Evolutionary conservation across 1,140 invertebrate genomes (phyloP), one percentile per base, ranked within the genome.

Genomic region (Monochamus saltuarius): DNA sequence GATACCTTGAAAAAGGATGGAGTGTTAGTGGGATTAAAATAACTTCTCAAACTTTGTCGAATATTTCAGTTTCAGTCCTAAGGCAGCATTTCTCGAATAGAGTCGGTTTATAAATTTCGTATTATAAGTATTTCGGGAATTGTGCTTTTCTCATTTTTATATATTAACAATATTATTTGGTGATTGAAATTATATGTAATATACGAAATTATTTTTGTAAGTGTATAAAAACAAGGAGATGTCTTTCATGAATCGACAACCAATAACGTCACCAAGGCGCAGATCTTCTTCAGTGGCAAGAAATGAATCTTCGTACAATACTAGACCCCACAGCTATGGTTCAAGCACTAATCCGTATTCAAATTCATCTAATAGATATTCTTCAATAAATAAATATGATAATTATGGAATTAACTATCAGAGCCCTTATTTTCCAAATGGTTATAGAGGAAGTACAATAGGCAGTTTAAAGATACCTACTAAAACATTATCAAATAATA

Each of bases 261-360:
- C 65, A 1, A 61, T 65, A 11, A 38, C 57, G 10, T 58, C 66
- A n/a, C 14, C 57, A 7, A 43, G 68, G 37, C 66, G 59, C 22
- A 59, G 68, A n/a, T 70, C 70, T 7, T 66, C 70, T 4, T 72
- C 70, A 1, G 47, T 66, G 1, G 55, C 62, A 14, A 53, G 70
- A 17, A 67, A 35, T 14, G 17, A 35, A 17, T 55, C 40, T 53
- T 64, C 64, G 2, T 74, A 73, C 62, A 73, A 77, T 17, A 79
- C 73, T 47, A 73, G 81, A 43, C 80, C 81, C 16, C 70, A 80
- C 51, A 81, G 79, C 62, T 75, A 29, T 29, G 6, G 22, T 29
- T 29, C 1, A 71, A 56, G 22, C 68, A 71, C 35, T 50, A 52
- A 10, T 61, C 59, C 17, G 55, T 51, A 17, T 37, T 34, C 16